These are phyloP conservation scores for Hassar affinis DNA, from an alignment of 2,113 vertebrate genomes.

Conservation along the genomic window DNA sequence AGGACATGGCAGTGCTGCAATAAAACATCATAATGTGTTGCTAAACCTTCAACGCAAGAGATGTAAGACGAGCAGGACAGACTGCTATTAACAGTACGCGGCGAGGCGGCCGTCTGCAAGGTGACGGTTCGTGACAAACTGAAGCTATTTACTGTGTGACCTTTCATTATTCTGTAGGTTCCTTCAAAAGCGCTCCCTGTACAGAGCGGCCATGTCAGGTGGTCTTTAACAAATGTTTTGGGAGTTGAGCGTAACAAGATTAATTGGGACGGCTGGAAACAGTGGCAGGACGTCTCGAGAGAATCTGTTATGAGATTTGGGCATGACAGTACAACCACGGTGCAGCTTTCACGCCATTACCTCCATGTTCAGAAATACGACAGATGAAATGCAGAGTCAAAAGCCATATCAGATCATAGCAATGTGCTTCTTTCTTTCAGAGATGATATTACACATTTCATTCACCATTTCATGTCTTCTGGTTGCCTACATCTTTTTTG, in stretches of 20 bases:
- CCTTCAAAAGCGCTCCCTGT: slow-evolving; percentile 1
- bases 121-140: slow-evolving; percentile 9
- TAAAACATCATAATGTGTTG: not conserved
- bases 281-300: slow-evolving; percentile 16
- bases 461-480: not conserved
- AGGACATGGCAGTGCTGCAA: slow-evolving; percentile 1
- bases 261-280: slow-evolving; percentile 26
- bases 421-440: not conserved
- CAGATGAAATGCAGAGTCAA: slow-evolving; percentile 1
- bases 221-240: slow-evolving; percentile 19
- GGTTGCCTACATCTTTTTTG: not conserved
- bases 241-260: slow-evolving; percentile 42
- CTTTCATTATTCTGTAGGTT: slow-evolving; percentile 17
- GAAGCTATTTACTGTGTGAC: not conserved
- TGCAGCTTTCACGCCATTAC: slow-evolving; percentile 17
- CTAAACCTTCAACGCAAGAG: not conserved
- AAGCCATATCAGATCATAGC: not conserved
- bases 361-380: not conserved
- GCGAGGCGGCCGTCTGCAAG: not conserved
- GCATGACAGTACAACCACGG: slow-evolving; percentile 25
- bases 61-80: not conserved
- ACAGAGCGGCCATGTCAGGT: slow-evolving; percentile 22
- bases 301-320: not conserved
- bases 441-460: not conserved
- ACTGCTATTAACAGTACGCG: not conserved